Evolutionary conservation across 2,888 invertebrate species (phyloP), one percentile per base, ranked within the genome.

Genomic region (Trimorus sp.): DNA sequence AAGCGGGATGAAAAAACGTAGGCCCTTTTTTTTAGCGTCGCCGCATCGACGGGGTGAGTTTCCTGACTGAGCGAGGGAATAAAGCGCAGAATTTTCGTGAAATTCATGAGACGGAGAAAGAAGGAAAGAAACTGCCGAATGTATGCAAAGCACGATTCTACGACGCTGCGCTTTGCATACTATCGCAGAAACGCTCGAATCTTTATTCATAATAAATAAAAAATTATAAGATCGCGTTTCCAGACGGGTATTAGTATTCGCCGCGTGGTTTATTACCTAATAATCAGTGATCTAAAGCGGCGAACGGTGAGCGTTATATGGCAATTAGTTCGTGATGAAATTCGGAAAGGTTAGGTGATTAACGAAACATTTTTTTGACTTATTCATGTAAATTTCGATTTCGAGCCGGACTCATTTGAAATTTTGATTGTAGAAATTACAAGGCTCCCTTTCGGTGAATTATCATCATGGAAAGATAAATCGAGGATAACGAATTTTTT

Each of bases 151-250:
- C 80, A 76, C 80, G 66, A 69, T 59, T 63, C 69, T 70, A 60
- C 59, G 75, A 66, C 60, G 62, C 71, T 48, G 75, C 70, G 80
- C 75, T 80, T 80, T 80, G 80, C 75, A 76, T 81, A 76, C 66
- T 49, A 76, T 66, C 71, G 60, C 49, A 54, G 66, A 65, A 81
- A 63, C 38, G 38, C 75, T 68, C 73, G 66, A 73, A 81, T 81
- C 81, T 77, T 81, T 81, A 82, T 82, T 82, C 81, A 82, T 82
- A 81, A 81, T 73, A 82, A 82, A 74, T 73, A 77, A 77, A 82
- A 81, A 80, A 80, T 80, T 80, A 76, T 80, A 80, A 80, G 80
- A 80, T 80, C 76, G 80, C 75, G 62, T 80, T 80, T 76, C 75
- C 54, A 56, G 70, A 45, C 45, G 49, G 12, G 7, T 66, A 80